Conservation (phyloP, 2,888 invertebrate species). For the Augiades crinisus region DNA sequence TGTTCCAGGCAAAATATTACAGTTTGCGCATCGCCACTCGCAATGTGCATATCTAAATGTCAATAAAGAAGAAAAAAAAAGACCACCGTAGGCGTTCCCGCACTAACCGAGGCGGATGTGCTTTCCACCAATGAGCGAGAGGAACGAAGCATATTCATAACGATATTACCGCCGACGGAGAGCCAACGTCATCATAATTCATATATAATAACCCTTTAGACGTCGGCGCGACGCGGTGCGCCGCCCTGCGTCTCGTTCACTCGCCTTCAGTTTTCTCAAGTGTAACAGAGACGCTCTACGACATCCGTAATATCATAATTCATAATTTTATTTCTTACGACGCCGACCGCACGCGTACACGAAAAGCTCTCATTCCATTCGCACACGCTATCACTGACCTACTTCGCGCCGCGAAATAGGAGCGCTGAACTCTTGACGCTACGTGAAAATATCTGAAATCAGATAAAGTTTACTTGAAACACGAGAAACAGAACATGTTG, state of each 20-base stretch:
- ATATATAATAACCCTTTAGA: conserved; percentile 81
- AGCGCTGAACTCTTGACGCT: conserved; percentile 22
- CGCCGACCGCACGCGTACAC: conserved; percentile 46
- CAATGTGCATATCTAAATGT: conserved; percentile 80
- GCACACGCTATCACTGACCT: conserved; percentile 33
- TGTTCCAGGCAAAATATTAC: conserved; percentile 76
- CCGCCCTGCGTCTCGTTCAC: conserved; percentile 66
- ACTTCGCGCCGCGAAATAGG: conserved; percentile 25
- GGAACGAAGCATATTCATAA: conserved; percentile 79
- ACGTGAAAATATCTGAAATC: conserved; percentile 44
- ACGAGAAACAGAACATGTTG: conserved; percentile 52
- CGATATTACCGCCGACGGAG: conserved; percentile 79
- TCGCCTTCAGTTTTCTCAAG: conserved; percentile 46
- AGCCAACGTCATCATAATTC: conserved; percentile 80
- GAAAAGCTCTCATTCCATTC: conserved; percentile 57
- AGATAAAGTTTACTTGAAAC: conserved; percentile 48
- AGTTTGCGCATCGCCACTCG: conserved; percentile 76
- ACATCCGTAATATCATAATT: conserved; percentile 74
- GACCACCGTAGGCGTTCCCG: conserved; percentile 76
- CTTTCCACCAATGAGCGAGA: conserved; percentile 77
- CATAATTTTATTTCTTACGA: conserved; percentile 74
- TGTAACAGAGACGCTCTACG: conserved; percentile 60
- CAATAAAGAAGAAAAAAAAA: conserved; percentile 80
- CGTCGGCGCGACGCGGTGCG: conserved; percentile 58
- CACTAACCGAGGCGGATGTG: conserved; percentile 71